phyloP scores from a whole-genome alignment of 2,113 vertebrate genomes.

The Pseudopodoces humilis region DNA sequence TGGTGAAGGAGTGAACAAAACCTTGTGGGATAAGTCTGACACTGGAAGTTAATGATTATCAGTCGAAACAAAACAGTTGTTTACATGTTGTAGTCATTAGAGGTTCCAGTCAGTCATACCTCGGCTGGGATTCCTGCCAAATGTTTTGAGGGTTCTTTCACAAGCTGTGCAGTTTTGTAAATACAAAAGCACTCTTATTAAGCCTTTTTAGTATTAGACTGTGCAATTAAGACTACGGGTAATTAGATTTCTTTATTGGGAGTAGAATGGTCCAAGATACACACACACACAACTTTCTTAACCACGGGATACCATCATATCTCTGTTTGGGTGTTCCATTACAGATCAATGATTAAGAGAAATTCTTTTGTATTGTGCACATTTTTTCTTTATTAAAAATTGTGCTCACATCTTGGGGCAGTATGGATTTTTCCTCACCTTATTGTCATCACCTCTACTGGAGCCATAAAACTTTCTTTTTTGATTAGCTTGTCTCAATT shows the following conservation, averaged over 20 bases:
- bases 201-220: slow-evolving; percentile 79
- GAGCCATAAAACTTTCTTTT: slow-evolving; percentile 61
- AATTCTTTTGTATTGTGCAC: not conserved
- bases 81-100: slow-evolving; percentile 84
- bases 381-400: slow-evolving; percentile 60
- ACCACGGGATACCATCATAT: slow-evolving; percentile 29
- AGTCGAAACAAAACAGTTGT: slow-evolving; percentile 85
- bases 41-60: slow-evolving; percentile 83
- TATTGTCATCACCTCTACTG: slow-evolving; percentile 19
- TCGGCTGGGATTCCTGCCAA: slow-evolving; percentile 84
- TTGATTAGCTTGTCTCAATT: slow-evolving; percentile 61
- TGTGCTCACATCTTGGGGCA: not conserved
- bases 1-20: slow-evolving; percentile 73
- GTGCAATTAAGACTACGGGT: slow-evolving; percentile 75
- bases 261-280: slow-evolving; percentile 66
- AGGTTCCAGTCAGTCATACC: slow-evolving; percentile 82
- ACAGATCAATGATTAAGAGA: slow-evolving; percentile 20
- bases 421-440: slow-evolving; percentile 15
- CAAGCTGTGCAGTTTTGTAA: slow-evolving; percentile 85
- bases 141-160: slow-evolving; percentile 83
- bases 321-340: slow-evolving; percentile 50
- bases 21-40: slow-evolving; percentile 78
- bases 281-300: slow-evolving; percentile 53
- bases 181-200: slow-evolving; percentile 83
- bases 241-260: slow-evolving; percentile 78